A percentile compares a stretch with the other conserved stretches of the same genome.
Conservation (phyloP, 1,140 invertebrate species). For the Drosophila sturtevanti region DNA sequence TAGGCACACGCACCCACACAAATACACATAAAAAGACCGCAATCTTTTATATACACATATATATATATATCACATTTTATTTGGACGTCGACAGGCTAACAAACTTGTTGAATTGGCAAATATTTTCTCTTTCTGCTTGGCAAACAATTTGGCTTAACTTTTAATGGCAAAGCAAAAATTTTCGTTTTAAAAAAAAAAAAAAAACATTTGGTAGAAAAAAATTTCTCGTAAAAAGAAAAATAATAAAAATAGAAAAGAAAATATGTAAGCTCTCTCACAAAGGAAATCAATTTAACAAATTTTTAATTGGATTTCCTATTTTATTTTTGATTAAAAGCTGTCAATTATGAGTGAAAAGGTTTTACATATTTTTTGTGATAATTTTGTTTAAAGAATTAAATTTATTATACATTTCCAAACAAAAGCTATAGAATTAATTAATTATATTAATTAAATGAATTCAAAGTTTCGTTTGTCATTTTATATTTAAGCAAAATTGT, state of each 20-base stretch:
- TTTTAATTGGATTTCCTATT: background rate
- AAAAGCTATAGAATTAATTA: too few relatives aligned
- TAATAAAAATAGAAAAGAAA: background rate
- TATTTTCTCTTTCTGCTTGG: background rate
- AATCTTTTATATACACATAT: background rate
- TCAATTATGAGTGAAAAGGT: background rate
- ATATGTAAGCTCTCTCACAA: too few relatives aligned
- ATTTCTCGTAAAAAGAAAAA: background rate
- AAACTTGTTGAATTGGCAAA: conserved; percentile 9
- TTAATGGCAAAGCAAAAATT: background rate
- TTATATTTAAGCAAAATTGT: too few relatives aligned
- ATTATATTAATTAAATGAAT: too few relatives aligned
- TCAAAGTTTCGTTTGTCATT: too few relatives aligned
- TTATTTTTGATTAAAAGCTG: background rate
- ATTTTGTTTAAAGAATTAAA: background rate
- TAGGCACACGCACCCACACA: background rate
- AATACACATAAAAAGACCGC: background rate
- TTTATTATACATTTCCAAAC: too few relatives aligned
- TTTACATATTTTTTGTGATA: background rate
- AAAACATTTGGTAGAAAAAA: background rate
- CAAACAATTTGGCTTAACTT: background rate
- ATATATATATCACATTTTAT: background rate
- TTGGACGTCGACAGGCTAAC: background rate
- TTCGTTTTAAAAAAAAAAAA: background rate
- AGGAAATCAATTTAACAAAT: conserved; percentile 1